Conservation (phyloP, 1,140 invertebrate genomes). For the Pteromalus puparum region DNA sequence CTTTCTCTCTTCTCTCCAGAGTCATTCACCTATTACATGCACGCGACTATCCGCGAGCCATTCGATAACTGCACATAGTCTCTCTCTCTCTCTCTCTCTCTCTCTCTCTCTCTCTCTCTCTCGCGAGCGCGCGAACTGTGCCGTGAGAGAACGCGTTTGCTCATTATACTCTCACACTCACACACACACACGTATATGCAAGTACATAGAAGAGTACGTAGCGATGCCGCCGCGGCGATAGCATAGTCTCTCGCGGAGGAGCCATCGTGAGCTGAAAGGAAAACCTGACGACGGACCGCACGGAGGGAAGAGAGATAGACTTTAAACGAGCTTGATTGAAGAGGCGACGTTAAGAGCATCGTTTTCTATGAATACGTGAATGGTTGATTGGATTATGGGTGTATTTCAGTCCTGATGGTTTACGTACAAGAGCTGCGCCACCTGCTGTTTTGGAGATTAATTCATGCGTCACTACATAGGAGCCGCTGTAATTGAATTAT, state of each 20-base stretch:
- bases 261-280: neutral
- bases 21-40: slow-evolving; percentile 46
- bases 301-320: neutral
- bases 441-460: too few species aligned
- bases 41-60: slow-evolving; percentile 10
- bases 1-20: slow-evolving; percentile 1
- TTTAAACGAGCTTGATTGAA: neutral
- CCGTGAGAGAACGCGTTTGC: neutral
- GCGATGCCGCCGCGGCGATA: too few species aligned
- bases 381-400: neutral
- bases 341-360: neutral
- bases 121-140: neutral
- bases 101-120: too few species aligned
- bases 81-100: too few species aligned
- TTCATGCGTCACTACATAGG: too few species aligned
- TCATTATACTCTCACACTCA: neutral
- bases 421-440: too few species aligned
- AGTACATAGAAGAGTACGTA: neutral
- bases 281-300: neutral
- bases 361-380: neutral
- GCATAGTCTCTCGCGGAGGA: too few species aligned
- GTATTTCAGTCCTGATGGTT: neutral
- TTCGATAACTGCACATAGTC: neutral
- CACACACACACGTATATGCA: neutral
- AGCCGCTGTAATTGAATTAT: too few species aligned